phyloP scores from a whole-genome alignment of 2,888 invertebrate species.

The Folsomia manolachei region DNA sequence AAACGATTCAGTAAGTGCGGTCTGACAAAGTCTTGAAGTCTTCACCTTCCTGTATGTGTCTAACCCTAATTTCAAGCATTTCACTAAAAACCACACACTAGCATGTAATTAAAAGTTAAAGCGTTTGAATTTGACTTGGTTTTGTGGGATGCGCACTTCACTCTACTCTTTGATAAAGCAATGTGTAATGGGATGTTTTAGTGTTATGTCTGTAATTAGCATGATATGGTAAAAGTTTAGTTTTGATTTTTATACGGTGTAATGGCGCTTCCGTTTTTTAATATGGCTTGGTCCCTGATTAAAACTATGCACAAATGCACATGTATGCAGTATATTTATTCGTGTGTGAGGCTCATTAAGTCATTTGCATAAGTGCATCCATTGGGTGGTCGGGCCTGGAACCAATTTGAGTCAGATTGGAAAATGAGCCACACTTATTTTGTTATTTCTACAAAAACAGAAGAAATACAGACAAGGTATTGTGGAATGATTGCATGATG shows the following conservation, averaged over 20 bases:
- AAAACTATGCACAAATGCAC: no score
- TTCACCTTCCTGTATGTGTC: background rate
- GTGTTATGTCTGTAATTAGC: background rate
- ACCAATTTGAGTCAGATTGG: background rate
- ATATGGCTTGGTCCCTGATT: no score
- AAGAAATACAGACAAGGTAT: no score
- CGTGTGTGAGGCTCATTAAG: background rate
- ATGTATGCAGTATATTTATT: no score
- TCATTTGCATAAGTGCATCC: background rate
- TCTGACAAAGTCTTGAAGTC: background rate
- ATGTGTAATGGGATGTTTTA: constrained; percentile 7
- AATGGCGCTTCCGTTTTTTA: no score
- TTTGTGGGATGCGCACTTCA: background rate
- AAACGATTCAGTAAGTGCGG: background rate
- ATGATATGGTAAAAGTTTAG: background rate
- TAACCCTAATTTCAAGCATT: background rate
- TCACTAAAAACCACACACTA: background rate
- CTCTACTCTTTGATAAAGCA: constrained; percentile 9
- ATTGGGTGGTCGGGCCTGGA: constrained; percentile 5
- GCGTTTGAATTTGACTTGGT: background rate
- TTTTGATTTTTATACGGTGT: background rate
- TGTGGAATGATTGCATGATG: background rate
- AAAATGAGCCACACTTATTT: background rate
- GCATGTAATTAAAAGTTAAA: constrained; percentile 9
- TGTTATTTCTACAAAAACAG: background rate